Conservation (phyloP, 2,797 vertebrate genomes). For the Saguinus oedipus region DNA sequence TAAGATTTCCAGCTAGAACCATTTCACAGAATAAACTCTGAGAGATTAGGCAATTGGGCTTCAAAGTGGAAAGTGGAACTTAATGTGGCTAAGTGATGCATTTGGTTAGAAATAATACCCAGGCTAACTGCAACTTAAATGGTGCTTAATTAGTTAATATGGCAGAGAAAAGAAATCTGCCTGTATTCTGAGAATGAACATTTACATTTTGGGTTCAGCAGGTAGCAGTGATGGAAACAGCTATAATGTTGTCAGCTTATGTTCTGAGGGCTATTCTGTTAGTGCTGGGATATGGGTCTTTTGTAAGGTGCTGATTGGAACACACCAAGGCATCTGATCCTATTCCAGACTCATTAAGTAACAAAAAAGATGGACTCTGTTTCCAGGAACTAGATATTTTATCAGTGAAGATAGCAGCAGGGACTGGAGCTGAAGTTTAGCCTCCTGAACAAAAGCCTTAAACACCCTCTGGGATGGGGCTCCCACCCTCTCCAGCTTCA, state of each 20-base stretch:
- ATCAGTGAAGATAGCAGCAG: neutral
- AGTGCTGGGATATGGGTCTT: neutral
- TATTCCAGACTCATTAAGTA: neutral
- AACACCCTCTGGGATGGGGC: accelerated
- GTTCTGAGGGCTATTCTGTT: neutral
- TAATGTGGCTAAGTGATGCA: conserved; percentile 75
- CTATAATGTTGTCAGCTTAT: neutral
- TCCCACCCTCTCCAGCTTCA: no score
- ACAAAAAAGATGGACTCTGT: conserved; percentile 6
- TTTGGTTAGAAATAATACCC: conserved; percentile 78
- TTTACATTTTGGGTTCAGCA: neutral
- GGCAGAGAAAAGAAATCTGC: neutral
- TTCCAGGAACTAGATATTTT: neutral
- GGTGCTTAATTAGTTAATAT: conserved; percentile 73
- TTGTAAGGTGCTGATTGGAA: conserved; percentile 1
- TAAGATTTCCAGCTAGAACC: conserved; percentile 68
- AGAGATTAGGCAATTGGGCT: conserved; percentile 74
- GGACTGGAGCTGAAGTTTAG: neutral
- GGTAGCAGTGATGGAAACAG: neutral
- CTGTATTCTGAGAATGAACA: neutral
- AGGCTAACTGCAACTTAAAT: conserved; percentile 71
- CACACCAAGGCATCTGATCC: neutral
- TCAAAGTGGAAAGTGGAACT: conserved; percentile 75
- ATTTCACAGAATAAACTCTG: conserved; percentile 75
- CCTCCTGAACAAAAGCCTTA: neutral